A percentile compares a stretch with the other conserved stretches of the same genome.
Evolutionary conservation across 2,113 vertebrate species (phyloP).

Genomic region (Casuarius casuarius): DNA sequence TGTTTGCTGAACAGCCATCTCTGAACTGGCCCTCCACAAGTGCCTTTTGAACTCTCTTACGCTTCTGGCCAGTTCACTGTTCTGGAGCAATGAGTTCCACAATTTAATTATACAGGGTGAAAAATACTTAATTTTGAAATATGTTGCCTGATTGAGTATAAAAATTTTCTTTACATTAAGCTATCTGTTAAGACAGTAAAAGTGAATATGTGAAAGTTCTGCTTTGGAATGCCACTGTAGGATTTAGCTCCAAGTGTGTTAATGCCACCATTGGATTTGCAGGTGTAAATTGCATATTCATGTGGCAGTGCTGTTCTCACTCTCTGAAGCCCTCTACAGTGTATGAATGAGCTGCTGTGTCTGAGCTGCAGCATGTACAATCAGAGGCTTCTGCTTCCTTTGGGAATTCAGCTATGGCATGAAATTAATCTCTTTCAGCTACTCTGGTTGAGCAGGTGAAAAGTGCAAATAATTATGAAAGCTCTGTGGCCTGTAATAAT

Average conservation of each 20-base stretch:
- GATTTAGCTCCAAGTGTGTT: slow-evolving; percentile 1
- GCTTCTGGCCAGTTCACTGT: neutral
- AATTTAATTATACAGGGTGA: neutral
- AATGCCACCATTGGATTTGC: slow-evolving; percentile 20
- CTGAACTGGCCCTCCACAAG: neutral
- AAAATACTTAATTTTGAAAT: slow-evolving; percentile 6
- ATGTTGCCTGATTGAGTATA: neutral
- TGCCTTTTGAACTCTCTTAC: neutral
- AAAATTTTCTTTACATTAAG: neutral
- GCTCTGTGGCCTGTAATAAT: slow-evolving; percentile 39
- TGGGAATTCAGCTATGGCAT: slow-evolving; percentile 43
- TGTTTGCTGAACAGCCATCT: accelerated
- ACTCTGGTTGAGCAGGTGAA: slow-evolving; percentile 55
- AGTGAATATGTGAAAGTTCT: neutral
- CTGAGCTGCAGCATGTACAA: slow-evolving; percentile 18
- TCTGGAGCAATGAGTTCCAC: neutral
- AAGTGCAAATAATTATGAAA: slow-evolving; percentile 65
- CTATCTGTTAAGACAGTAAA: neutral
- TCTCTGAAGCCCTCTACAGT: neutral
- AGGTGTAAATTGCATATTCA: slow-evolving; percentile 22
- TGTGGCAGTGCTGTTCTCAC: slow-evolving; percentile 6
- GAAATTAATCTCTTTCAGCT: slow-evolving; percentile 60
- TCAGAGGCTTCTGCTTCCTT: slow-evolving; percentile 21
- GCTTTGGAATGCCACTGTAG: neutral
- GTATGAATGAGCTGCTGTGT: neutral